Percentiles rank a stretch among this genome's conserved stretches.
phyloP scores from a whole-genome alignment of 1,140 invertebrate species.

The Diorhabda elongata region DNA sequence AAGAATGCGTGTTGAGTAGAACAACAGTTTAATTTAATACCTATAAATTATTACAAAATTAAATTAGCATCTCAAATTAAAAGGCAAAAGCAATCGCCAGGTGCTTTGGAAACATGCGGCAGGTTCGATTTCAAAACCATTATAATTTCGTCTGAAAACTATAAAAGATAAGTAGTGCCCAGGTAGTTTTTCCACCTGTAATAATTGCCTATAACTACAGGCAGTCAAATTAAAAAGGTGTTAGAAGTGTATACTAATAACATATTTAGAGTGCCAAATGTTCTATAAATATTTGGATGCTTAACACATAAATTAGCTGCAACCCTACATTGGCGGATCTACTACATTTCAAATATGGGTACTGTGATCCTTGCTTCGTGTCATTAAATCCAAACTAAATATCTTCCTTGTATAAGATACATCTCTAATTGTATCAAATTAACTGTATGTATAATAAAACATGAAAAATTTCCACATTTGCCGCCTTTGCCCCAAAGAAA shows the following conservation, averaged over 20 bases:
- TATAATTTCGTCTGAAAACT: constrained; percentile 17
- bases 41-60: constrained; percentile 21
- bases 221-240: constrained; percentile 18
- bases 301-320: constrained; percentile 15
- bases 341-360: background rate
- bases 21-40: constrained; percentile 18
- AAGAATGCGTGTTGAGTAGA: constrained; percentile 17
- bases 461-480: too few species aligned
- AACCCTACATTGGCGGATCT: constrained; percentile 4
- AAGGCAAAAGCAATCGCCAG: constrained; percentile 17
- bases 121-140: constrained; percentile 21
- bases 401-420: too few species aligned
- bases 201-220: constrained; percentile 19
- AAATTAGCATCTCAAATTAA: constrained; percentile 19
- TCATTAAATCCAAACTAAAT: too few species aligned
- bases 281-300: constrained; percentile 21
- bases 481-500: too few species aligned
- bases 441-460: too few species aligned
- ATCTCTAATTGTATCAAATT: too few species aligned
- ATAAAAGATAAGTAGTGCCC: constrained; percentile 15
- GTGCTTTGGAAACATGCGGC: constrained; percentile 14
- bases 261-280: constrained; percentile 20
- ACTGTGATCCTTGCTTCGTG: too few species aligned
- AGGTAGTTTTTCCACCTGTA: constrained; percentile 19
- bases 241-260: constrained; percentile 21